These are phyloP conservation scores for Radopholus similis DNA, from an alignment of 1,140 invertebrate genomes.

Conservation along the genomic window DNA sequence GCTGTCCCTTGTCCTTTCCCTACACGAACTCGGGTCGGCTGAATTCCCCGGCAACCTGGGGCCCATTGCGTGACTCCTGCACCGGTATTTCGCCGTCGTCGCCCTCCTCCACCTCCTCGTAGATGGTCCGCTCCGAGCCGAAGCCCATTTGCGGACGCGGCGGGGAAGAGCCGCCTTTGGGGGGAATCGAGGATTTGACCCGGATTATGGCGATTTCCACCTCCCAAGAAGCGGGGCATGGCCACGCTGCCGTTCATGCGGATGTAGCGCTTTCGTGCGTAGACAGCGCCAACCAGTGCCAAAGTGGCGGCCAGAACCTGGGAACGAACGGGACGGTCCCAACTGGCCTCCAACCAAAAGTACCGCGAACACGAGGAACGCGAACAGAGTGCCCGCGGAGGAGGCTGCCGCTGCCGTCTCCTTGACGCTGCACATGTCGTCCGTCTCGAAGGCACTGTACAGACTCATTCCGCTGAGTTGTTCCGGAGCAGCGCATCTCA, in stretches of 20 bases:
- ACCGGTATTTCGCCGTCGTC: too few relatives aligned
- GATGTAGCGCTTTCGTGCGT: not conserved
- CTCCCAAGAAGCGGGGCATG: not conserved
- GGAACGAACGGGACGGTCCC: not conserved
- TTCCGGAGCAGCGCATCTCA: conserved; percentile 6
- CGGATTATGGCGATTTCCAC: too few relatives aligned
- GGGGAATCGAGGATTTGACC: too few relatives aligned
- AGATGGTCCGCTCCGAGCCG: too few relatives aligned
- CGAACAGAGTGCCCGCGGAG: not conserved
- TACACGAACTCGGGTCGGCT: too few relatives aligned
- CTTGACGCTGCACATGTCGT: not conserved
- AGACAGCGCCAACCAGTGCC: not conserved
- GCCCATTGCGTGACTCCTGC: too few relatives aligned
- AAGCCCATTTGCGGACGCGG: too few relatives aligned
- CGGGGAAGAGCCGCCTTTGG: too few relatives aligned
- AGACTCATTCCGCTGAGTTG: conserved; percentile 3
- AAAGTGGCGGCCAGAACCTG: not conserved
- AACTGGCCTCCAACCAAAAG: not conserved
- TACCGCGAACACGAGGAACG: not conserved
- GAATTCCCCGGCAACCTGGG: too few relatives aligned
- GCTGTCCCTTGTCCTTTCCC: too few relatives aligned
- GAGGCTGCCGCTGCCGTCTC: not conserved
- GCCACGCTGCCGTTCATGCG: not conserved
- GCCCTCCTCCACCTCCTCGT: too few relatives aligned
- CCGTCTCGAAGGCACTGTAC: not conserved